phyloP scores from a whole-genome alignment of 2,113 vertebrate genomes.

The Strix aluco region DNA sequence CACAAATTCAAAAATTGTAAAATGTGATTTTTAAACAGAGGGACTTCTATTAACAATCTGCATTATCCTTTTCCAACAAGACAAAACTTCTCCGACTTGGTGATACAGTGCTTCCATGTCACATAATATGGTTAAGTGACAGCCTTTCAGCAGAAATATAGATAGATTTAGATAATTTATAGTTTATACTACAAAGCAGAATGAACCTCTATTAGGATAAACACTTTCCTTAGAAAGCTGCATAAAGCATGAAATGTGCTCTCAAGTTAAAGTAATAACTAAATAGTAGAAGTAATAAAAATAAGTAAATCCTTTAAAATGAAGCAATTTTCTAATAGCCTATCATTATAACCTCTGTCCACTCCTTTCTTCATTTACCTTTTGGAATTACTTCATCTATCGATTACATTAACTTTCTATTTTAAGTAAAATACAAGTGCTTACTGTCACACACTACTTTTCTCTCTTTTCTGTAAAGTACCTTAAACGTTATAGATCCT shows the following conservation, averaged over 20 bases:
- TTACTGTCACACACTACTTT: neutral
- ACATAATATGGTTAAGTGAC: neutral
- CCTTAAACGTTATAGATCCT: neutral
- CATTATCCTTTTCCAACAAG: neutral
- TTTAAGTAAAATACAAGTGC: neutral
- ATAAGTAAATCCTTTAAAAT: neutral
- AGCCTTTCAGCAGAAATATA: conserved; percentile 2
- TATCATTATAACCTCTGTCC: neutral
- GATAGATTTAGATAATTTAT: neutral
- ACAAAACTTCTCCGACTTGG: neutral
- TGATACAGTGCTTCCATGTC: neutral
- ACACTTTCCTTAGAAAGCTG: neutral
- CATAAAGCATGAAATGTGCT: neutral
- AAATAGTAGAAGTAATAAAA: neutral
- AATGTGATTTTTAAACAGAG: neutral
- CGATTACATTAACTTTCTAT: neutral
- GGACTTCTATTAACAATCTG: neutral
- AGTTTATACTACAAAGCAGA: neutral
- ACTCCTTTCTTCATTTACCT: neutral
- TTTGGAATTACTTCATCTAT: neutral
- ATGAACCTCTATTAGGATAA: neutral
- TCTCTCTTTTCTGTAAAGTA: neutral
- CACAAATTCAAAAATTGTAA: neutral
- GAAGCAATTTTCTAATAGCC: neutral
- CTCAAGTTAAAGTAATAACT: neutral